phyloP scores from a whole-genome alignment of 2,888 invertebrate genomes.

The Acronicta leporina region DNA sequence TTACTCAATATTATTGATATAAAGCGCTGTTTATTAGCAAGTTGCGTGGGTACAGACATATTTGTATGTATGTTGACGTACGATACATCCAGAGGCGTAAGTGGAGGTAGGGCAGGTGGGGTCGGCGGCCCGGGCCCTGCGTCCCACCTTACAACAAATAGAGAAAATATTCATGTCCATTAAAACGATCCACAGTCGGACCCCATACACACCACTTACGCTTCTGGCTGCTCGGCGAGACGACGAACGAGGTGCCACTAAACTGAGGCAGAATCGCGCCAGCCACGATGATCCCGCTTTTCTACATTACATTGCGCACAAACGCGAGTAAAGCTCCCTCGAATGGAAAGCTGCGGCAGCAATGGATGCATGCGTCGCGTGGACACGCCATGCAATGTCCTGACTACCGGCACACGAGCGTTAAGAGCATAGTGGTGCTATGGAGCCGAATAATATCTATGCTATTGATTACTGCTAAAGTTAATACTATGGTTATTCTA shows the following conservation, averaged over 20 bases:
- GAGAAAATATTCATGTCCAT: slow-evolving; percentile 84
- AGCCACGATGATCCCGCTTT: slow-evolving; percentile 40
- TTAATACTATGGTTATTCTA: slow-evolving; percentile 55
- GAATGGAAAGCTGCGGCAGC: slow-evolving; percentile 48
- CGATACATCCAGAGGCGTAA: slow-evolving; percentile 90
- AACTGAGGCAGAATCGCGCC: slow-evolving; percentile 29
- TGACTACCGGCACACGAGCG: slow-evolving; percentile 76
- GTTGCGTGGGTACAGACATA: slow-evolving; percentile 55
- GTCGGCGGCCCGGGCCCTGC: slow-evolving; percentile 88
- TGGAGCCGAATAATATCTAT: slow-evolving; percentile 79
- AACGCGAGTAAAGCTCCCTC: slow-evolving; percentile 46
- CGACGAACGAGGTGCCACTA: slow-evolving; percentile 32
- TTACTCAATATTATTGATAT: slow-evolving; percentile 30
- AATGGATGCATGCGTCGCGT: slow-evolving; percentile 57
- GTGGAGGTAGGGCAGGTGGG: slow-evolving; percentile 89
- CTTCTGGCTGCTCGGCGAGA: slow-evolving; percentile 81
- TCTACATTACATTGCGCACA: slow-evolving; percentile 43
- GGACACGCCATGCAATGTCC: slow-evolving; percentile 69
- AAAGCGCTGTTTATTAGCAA: slow-evolving; percentile 74
- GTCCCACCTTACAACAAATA: slow-evolving; percentile 88
- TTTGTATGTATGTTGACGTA: slow-evolving; percentile 78
- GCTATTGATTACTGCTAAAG: slow-evolving; percentile 63
- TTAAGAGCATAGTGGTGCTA: slow-evolving; percentile 86
- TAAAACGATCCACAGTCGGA: slow-evolving; percentile 77
- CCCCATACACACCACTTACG: slow-evolving; percentile 88